These are phyloP conservation scores for Synanthedon tipuliformis DNA, from an alignment of 2,888 invertebrate species.

Conservation along the genomic window DNA sequence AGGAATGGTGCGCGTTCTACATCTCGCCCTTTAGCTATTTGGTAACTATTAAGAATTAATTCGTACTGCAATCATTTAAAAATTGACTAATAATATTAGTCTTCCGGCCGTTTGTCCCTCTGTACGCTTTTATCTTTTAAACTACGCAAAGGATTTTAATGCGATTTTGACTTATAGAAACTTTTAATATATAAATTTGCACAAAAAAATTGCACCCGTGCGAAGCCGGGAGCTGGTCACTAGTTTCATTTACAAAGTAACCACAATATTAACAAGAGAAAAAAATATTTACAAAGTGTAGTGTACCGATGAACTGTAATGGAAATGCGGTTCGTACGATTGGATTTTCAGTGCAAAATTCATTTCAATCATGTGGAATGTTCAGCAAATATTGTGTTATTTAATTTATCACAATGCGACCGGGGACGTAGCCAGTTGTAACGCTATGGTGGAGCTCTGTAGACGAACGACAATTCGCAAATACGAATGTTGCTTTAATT, in stretches of 20 bases:
- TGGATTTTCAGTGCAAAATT: not conserved
- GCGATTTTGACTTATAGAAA: too few species aligned
- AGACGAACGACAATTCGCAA: slow-evolving; percentile 1
- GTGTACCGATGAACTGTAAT: not conserved
- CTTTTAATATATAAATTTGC: too few species aligned
- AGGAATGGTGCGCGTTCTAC: not conserved
- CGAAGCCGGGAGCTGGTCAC: too few species aligned
- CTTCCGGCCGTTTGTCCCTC: too few species aligned
- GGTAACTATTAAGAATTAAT: not conserved
- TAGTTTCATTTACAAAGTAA: too few species aligned
- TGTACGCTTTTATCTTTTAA: too few species aligned
- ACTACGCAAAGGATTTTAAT: too few species aligned
- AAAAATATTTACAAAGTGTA: not conserved
- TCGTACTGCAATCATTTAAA: not conserved
- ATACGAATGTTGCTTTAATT: slow-evolving; percentile 4
- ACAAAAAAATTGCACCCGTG: too few species aligned
- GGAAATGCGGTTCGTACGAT: not conserved
- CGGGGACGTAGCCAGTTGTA: not conserved
- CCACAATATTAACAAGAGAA: too few species aligned
- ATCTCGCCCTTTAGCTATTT: not conserved
- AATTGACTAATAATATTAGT: not conserved
- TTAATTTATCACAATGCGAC: not conserved
- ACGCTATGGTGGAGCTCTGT: slow-evolving; percentile 1
- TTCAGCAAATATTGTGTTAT: not conserved
- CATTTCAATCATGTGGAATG: not conserved